Conservation (phyloP, 2,888 invertebrate genomes). For the Taenaris catops region DNA sequence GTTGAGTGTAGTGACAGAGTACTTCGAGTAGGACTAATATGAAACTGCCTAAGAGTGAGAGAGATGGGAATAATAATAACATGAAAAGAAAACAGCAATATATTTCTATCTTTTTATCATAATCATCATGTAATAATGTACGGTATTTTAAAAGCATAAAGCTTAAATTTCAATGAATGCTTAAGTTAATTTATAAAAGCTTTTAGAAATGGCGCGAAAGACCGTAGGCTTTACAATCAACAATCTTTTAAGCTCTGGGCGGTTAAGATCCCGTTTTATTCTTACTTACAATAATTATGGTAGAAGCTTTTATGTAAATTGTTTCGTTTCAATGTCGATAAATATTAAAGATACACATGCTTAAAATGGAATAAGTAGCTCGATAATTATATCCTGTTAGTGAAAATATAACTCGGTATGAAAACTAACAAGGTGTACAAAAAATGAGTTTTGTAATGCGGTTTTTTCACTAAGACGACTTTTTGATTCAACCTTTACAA, state of each 20-base stretch:
- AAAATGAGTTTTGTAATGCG: too few species aligned
- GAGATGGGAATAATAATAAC: conserved; percentile 41
- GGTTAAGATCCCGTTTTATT: conserved; percentile 15
- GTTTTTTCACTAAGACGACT: too few species aligned
- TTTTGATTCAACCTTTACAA: too few species aligned
- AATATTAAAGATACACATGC: not conserved
- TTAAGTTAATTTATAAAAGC: conserved; percentile 18
- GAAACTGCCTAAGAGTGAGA: conserved; percentile 31
- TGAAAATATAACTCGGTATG: too few species aligned
- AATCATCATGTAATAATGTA: conserved; percentile 3
- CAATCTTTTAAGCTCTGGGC: conserved; percentile 18
- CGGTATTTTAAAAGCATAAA: not conserved
- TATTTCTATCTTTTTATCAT: conserved; percentile 27
- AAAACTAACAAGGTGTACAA: too few species aligned
- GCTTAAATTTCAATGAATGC: conserved; percentile 6
- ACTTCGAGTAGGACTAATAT: too few species aligned
- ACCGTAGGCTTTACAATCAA: conserved; percentile 21
- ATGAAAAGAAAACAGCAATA: conserved; percentile 22
- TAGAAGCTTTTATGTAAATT: conserved; percentile 7
- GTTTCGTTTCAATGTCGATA: conserved; percentile 2
- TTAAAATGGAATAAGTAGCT: too few species aligned
- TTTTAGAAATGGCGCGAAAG: conserved; percentile 31
- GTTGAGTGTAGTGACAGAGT: conserved; percentile 28
- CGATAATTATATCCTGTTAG: too few species aligned
- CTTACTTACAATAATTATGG: not conserved